Percentiles rank a stretch among this genome's conserved stretches.
phyloP scores from a whole-genome alignment of 2,888 invertebrate genomes.

The Oegoconia quadripuncta region DNA sequence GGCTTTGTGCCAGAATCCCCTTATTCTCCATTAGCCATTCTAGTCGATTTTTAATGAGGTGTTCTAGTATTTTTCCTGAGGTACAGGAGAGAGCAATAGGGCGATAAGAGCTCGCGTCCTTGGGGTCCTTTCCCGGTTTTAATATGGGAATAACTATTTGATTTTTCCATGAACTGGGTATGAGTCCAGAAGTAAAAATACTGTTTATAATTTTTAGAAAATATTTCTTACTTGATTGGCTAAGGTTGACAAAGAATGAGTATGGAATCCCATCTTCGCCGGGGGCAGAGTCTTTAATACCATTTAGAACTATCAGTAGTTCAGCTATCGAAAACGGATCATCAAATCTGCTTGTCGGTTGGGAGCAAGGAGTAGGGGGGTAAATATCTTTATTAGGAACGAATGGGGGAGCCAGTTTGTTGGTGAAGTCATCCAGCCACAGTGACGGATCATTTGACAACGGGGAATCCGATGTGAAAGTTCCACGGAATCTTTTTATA shows the following conservation, averaged over 20 bases:
- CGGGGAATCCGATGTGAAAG: background rate
- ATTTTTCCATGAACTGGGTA: constrained; percentile 12
- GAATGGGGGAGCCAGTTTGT: constrained; percentile 7
- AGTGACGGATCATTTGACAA: constrained; percentile 1
- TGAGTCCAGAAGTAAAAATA: constrained; percentile 4
- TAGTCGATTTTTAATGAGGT: constrained; percentile 16
- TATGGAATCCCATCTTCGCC: constrained; percentile 20
- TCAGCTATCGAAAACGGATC: constrained; percentile 16
- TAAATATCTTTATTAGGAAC: background rate
- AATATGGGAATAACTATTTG: constrained; percentile 14
- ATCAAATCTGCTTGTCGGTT: background rate
- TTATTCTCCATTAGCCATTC: constrained; percentile 18
- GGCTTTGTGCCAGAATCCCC: constrained; percentile 8
- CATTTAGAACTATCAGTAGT: constrained; percentile 2
- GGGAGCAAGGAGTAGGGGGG: background rate
- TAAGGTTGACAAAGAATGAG: constrained; percentile 5
- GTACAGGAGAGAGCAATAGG: constrained; percentile 17
- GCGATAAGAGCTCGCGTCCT: constrained; percentile 8
- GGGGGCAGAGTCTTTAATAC: constrained; percentile 14
- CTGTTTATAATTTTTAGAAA: constrained; percentile 11
- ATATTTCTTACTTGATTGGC: background rate
- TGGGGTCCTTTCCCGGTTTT: constrained; percentile 11
- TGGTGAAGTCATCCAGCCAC: constrained; percentile 2
- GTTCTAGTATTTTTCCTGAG: constrained; percentile 14
- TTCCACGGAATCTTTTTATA: constrained; percentile 6